phyloP scores from a whole-genome alignment of 2,888 invertebrate species.

The Euzetes globulus region DNA sequence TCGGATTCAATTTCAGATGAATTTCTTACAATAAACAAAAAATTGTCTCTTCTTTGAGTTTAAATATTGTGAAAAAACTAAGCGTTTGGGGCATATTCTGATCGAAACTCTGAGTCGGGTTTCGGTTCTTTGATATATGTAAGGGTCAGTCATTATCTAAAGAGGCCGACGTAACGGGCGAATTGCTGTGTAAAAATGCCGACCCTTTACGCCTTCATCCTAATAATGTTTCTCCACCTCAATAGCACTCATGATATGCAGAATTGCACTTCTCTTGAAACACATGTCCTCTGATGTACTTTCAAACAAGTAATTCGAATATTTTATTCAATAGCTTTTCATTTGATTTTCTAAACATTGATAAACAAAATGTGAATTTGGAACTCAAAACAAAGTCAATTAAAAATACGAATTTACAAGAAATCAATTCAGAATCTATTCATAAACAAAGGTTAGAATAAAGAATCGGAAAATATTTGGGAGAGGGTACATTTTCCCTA shows the following conservation, averaged over 20 bases:
- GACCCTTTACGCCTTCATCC: constrained; percentile 25
- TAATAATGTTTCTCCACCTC: constrained; percentile 19
- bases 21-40: too few species aligned
- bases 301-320: not conserved
- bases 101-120: not conserved
- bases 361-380: too few species aligned
- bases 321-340: not conserved
- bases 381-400: too few species aligned
- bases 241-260: not conserved
- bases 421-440: too few species aligned
- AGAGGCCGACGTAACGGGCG: constrained; percentile 20
- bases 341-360: not conserved
- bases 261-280: constrained; percentile 5
- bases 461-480: too few species aligned
- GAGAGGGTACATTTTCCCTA: too few species aligned
- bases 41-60: too few species aligned
- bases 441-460: too few species aligned
- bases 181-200: constrained; percentile 18
- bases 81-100: not conserved
- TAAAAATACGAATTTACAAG: too few species aligned
- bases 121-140: constrained; percentile 12
- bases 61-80: not conserved
- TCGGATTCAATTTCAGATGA: too few species aligned
- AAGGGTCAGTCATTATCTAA: constrained; percentile 3
- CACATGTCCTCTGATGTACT: not conserved